A percentile compares a stretch with the other conserved stretches of the same genome.
phyloP scores from a whole-genome alignment of 2,888 invertebrate species.

The Leucophenga maculata region DNA sequence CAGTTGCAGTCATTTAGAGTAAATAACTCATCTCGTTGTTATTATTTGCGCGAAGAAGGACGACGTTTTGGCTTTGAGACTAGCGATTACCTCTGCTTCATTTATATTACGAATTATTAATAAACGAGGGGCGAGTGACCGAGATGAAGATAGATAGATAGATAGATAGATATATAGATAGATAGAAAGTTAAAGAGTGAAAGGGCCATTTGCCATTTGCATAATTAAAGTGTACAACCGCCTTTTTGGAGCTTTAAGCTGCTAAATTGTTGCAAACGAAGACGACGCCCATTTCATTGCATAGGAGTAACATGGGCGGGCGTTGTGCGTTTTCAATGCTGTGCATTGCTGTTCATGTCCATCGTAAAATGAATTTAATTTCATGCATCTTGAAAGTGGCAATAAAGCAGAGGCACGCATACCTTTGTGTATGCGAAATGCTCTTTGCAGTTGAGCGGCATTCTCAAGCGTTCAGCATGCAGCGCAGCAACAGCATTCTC shows the following conservation, averaged over 20 bases:
- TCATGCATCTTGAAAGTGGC: slow-evolving; percentile 61
- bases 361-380: slow-evolving; percentile 61
- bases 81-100: slow-evolving; percentile 3
- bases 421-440: slow-evolving; percentile 22
- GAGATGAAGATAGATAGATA: slow-evolving; percentile 23
- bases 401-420: slow-evolving; percentile 53
- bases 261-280: slow-evolving; percentile 23
- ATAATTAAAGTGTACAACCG: slow-evolving; percentile 50
- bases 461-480: slow-evolving; percentile 17
- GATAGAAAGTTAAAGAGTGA: slow-evolving; percentile 30
- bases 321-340: slow-evolving; percentile 15
- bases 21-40: no score
- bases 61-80: neutral
- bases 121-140: neutral
- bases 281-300: neutral
- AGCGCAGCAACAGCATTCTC: neutral
- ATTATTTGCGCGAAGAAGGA: neutral
- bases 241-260: slow-evolving; percentile 52
- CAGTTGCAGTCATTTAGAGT: neutral
- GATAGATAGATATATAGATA: slow-evolving; percentile 22
- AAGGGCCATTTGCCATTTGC: slow-evolving; percentile 51
- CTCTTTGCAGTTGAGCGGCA: neutral
- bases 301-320: neutral
- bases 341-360: slow-evolving; percentile 37
- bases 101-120: slow-evolving; percentile 17